Conservation (phyloP, 2,888 invertebrate species). For the Argyresthia goedartella region DNA sequence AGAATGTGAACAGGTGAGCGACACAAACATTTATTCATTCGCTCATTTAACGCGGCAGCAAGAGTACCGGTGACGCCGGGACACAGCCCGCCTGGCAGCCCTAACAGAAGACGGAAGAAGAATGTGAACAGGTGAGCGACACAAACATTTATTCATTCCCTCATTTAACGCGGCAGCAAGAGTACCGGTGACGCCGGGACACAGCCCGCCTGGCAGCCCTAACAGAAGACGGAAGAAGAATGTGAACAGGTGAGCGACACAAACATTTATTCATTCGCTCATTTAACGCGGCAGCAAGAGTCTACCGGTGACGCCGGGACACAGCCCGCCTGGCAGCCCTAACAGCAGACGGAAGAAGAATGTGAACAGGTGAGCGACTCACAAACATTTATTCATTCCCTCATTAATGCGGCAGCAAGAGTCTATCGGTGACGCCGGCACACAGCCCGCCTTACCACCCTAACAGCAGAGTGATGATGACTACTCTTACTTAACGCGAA, state of each 20-base stretch:
- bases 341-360: constrained; percentile 70
- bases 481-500: too few species aligned
- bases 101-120: too few species aligned
- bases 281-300: constrained; percentile 75
- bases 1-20: constrained; percentile 65
- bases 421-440: constrained; percentile 77
- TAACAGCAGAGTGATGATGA: constrained; percentile 66
- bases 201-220: constrained; percentile 74
- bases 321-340: constrained; percentile 74
- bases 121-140: too few species aligned
- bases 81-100: too few species aligned
- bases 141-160: too few species aligned
- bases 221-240: constrained; percentile 70
- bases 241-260: constrained; percentile 56
- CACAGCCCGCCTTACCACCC: constrained; percentile 74
- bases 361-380: constrained; percentile 56
- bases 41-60: too few species aligned
- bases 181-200: constrained; percentile 80
- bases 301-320: constrained; percentile 76
- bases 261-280: too few species aligned
- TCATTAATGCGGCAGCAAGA: constrained; percentile 80
- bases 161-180: constrained; percentile 70
- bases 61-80: too few species aligned
- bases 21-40: too few species aligned
- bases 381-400: too few species aligned